Evolutionary conservation across 2,888 invertebrate genomes (phyloP).

Genomic region (Clusia tigrina): DNA sequence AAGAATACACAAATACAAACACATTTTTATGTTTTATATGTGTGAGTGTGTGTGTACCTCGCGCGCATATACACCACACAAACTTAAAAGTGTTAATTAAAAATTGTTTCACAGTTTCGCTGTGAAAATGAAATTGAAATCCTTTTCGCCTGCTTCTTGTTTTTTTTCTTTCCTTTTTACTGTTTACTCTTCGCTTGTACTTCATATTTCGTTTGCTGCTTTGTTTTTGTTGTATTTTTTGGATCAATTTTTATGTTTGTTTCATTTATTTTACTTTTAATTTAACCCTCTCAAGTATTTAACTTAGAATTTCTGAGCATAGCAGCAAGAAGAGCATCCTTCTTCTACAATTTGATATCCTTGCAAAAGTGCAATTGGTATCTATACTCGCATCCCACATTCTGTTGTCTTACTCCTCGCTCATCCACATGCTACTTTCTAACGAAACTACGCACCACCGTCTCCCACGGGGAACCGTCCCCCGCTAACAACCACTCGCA

Average conservation of each 20-base stretch:
- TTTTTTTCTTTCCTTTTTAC: slow-evolving; percentile 24
- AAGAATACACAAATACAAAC: background rate
- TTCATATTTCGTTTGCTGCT: slow-evolving; percentile 24
- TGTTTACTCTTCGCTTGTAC: slow-evolving; percentile 24
- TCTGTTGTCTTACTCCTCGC: no score
- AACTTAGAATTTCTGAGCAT: slow-evolving; percentile 44
- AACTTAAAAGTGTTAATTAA: slow-evolving; percentile 60
- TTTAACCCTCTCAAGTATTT: slow-evolving; percentile 50
- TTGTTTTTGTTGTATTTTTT: slow-evolving; percentile 27
- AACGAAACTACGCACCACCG: no score
- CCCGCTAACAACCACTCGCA: no score
- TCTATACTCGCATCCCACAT: background rate
- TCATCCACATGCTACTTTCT: no score
- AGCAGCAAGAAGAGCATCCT: slow-evolving; percentile 15
- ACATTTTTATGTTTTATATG: slow-evolving; percentile 25
- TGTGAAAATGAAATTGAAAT: slow-evolving; percentile 60
- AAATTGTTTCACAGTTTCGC: slow-evolving; percentile 61
- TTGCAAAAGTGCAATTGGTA: slow-evolving; percentile 44
- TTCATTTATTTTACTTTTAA: slow-evolving; percentile 51
- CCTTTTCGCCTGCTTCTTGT: slow-evolving; percentile 38
- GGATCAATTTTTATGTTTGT: slow-evolving; percentile 32
- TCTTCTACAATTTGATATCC: slow-evolving; percentile 41
- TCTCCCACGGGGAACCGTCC: no score
- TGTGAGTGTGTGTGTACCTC: slow-evolving; percentile 24
- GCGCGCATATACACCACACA: slow-evolving; percentile 31